phyloP scores from a whole-genome alignment of 2,888 invertebrate species.

The Epinotia brunnichana region DNA sequence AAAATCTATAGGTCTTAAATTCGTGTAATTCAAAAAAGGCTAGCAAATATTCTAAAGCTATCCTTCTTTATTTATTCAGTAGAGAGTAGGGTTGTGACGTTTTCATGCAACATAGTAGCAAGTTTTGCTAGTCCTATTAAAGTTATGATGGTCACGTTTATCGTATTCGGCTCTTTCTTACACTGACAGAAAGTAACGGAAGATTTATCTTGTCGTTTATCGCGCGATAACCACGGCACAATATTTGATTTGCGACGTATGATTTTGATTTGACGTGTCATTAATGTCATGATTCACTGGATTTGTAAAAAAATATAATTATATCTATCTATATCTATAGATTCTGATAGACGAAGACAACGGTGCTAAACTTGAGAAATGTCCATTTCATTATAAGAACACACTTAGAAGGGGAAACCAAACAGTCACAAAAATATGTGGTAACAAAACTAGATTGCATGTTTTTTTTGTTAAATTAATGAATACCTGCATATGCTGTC shows the following conservation, averaged over 20 bases:
- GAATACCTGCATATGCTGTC: neutral
- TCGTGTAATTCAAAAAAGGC: slow-evolving; percentile 1
- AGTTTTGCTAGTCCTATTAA: neutral
- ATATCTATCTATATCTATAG: too few relatives aligned
- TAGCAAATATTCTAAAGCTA: neutral
- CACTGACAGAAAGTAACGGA: neutral
- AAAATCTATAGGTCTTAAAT: slow-evolving; percentile 44
- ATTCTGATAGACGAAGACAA: too few relatives aligned
- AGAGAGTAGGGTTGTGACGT: neutral
- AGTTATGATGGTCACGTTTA: neutral
- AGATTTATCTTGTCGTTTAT: neutral
- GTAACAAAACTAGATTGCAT: neutral
- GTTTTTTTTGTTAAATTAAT: neutral
- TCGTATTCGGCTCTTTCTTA: too few relatives aligned
- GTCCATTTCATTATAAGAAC: neutral
- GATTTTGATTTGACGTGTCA: neutral
- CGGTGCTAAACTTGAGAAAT: neutral
- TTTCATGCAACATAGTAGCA: neutral
- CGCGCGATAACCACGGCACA: neutral
- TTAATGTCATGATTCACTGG: slow-evolving; percentile 24
- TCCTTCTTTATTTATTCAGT: neutral
- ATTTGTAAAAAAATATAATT: slow-evolving; percentile 5
- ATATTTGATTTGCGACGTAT: neutral
- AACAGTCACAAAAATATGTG: neutral
- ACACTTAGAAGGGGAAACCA: neutral